These are phyloP conservation scores for Melanaphis sacchari DNA, from an alignment of 1,140 invertebrate species.

Conservation along the genomic window DNA sequence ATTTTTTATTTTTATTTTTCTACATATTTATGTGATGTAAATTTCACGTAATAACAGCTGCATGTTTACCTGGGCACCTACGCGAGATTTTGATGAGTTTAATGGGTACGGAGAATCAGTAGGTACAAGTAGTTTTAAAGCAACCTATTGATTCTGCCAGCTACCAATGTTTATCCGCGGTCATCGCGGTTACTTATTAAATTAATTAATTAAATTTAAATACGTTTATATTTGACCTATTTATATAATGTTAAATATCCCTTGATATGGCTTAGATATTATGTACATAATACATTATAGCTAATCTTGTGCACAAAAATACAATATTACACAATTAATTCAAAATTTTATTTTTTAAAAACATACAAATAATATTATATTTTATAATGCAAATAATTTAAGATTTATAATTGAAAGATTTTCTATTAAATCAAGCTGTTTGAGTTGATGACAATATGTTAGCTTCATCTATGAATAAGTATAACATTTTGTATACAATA, in stretches of 20 bases:
- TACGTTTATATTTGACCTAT: not conserved
- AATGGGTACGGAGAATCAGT: not conserved
- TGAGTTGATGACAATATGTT: too few relatives aligned
- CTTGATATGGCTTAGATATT: not conserved
- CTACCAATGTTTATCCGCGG: not conserved
- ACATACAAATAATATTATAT: not conserved
- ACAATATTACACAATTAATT: not conserved
- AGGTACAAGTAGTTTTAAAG: not conserved
- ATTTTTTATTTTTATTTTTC: not conserved
- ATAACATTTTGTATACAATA: not conserved
- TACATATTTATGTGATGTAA: not conserved
- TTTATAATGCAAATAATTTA: not conserved
- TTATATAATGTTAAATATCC: not conserved
- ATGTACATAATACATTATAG: not conserved
- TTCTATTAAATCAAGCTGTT: not conserved
- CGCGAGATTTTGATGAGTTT: not conserved
- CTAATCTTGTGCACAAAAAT: not conserved
- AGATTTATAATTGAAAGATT: not conserved
- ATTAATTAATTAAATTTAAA: not conserved
- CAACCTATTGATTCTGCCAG: not conserved
- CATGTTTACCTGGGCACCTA: not conserved
- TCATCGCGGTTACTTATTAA: not conserved
- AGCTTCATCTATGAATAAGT: too few relatives aligned
- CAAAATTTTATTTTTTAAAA: not conserved
- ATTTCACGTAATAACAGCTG: not conserved